A percentile compares a stretch with the other conserved stretches of the same genome.
These are phyloP conservation scores for Ichneumon xanthorius DNA, from an alignment of 2,888 invertebrate species.

Conservation along the genomic window DNA sequence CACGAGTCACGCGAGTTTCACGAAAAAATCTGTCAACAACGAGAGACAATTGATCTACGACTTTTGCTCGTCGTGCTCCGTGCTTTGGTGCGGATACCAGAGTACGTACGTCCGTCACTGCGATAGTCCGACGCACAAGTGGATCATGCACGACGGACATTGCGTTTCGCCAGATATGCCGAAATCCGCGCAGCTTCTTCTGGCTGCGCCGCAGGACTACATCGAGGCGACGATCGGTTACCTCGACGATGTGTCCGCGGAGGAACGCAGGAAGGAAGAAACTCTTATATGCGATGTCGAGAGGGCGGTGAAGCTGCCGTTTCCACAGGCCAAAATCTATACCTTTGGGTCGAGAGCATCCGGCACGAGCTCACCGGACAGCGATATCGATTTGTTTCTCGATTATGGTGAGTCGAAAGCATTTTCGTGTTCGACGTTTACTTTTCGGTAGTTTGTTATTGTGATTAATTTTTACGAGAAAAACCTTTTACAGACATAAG, in stretches of 20 bases:
- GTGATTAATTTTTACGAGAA: background rate
- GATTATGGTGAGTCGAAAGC: conserved; percentile 75
- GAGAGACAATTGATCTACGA: conserved; percentile 51
- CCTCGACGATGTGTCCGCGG: conserved; percentile 61
- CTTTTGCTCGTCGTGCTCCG: conserved; percentile 62
- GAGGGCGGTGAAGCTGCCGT: conserved; percentile 63
- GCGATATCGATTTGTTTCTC: conserved; percentile 80
- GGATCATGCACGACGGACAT: conserved; percentile 18
- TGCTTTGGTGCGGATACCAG: conserved; percentile 64
- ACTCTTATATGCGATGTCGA: conserved; percentile 71
- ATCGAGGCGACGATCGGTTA: conserved; percentile 59
- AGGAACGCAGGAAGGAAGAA: conserved; percentile 59
- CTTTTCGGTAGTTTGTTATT: background rate
- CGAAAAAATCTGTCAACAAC: background rate
- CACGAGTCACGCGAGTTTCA: background rate
- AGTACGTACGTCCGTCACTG: conserved; percentile 56
- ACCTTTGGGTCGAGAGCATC: conserved; percentile 88
- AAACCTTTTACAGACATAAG: background rate
- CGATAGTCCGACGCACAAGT: conserved; percentile 46
- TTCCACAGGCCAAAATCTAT: conserved; percentile 82
- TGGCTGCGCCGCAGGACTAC: conserved; percentile 57
- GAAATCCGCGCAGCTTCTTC: conserved; percentile 28
- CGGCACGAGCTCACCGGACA: conserved; percentile 84
- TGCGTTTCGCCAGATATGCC: conserved; percentile 39
- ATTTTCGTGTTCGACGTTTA: background rate